These are phyloP conservation scores for Siniperca undulata DNA, from an alignment of 2,797 vertebrate genomes.

Conservation along the genomic window DNA sequence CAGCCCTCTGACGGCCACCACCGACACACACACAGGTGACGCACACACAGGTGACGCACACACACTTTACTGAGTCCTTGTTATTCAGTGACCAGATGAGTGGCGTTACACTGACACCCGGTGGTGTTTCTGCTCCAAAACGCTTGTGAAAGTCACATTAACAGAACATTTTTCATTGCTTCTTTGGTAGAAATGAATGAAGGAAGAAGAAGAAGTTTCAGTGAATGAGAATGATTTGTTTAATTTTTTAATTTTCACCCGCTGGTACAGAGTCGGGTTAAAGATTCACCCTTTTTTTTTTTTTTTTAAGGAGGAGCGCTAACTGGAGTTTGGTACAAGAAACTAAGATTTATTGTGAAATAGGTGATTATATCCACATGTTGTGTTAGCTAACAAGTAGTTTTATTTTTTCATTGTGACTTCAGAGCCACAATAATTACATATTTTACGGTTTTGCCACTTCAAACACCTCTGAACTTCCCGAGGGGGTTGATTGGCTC, in stretches of 20 bases:
- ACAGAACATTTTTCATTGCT: no score
- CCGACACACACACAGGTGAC: constrained; percentile 77
- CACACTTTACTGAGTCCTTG: background rate
- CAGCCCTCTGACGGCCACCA: constrained; percentile 77
- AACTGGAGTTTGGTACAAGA: background rate
- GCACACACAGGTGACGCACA: background rate
- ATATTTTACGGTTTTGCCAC: no score
- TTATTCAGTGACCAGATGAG: background rate
- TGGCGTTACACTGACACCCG: constrained; percentile 25
- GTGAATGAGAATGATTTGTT: no score
- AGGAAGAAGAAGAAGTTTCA: no score
- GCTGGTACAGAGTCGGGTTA: background rate
- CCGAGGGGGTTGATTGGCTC: no score
- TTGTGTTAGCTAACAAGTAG: no score
- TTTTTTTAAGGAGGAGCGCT: no score
- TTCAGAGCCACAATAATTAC: no score
- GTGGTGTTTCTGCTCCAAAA: constrained; percentile 12
- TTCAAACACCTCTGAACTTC: no score
- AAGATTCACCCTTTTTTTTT: background rate
- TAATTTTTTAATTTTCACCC: background rate
- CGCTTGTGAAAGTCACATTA: background rate
- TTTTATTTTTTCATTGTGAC: no score
- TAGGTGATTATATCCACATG: no score
- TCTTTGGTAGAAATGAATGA: background rate
- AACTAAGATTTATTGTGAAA: no score